Base-by-base conservation (phyloP, 2,888 invertebrate species). In the Scaptomyza reducta region DNA sequence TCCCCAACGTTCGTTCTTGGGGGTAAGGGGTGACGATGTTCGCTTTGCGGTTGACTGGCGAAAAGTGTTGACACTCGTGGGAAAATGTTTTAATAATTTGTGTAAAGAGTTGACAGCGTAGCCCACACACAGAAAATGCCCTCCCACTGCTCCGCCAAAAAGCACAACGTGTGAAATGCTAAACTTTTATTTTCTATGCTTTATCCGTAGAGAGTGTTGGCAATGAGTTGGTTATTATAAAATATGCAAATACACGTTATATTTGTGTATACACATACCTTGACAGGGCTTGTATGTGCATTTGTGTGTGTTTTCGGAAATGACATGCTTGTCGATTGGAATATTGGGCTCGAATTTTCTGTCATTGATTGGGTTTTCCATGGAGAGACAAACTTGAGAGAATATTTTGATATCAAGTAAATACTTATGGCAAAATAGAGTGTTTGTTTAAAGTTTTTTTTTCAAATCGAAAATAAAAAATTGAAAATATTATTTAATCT, bases 61-160 rank as follows among this genome's bases (percentile, higher is more conserved):
- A 44, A 78, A 79, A 82, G 84, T 87, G 84, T 85, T 85, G 87
- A 82, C 82, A 82, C 85, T 71, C 87, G 77, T 85, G 84, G 87
- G 87, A 87, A 85, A 85, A 87, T 82, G 82, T 73, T 85, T 87
- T 82, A 85, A 85, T 85, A 85, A 85, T 87, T 82, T 77, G 82
- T 72, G 80, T 67, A 80, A 80, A 85, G 85, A 81, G 87, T 82
- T 85, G 84, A 80, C 87, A 85, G 78, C 69, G 53, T 56, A 53
- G 35, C 54, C 42, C 40, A 16, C 13, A 42, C 13, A 38, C 38
- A 38, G 7, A 5, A 38, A 38, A 14, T 1, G 14, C 18, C 18
- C n/a, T n/a, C n/a, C n/a, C n/a, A n/a, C n/a, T 13, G 0, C 41
- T 0, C 18, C 18, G 3, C 4, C 2, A 62, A 68, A 58, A 49